Conservation (phyloP, 2,888 invertebrate genomes). For the Craniophora ligustri region DNA sequence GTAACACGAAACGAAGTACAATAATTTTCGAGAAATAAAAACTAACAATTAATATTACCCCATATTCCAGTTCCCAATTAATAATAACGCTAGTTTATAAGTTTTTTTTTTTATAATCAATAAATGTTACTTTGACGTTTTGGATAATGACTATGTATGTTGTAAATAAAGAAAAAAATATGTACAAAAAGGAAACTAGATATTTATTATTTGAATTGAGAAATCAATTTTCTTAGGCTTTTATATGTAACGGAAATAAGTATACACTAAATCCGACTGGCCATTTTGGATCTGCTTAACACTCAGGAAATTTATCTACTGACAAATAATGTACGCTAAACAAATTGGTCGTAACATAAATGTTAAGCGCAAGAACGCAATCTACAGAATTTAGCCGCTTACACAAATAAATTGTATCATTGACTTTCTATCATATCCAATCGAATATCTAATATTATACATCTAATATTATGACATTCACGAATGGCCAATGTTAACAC, state of each 20-base stretch:
- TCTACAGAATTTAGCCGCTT: slow-evolving; percentile 59
- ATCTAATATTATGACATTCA: slow-evolving; percentile 84
- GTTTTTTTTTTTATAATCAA: slow-evolving; percentile 53
- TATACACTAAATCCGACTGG: slow-evolving; percentile 50
- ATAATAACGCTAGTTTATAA: slow-evolving; percentile 55
- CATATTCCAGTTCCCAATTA: slow-evolving; percentile 63
- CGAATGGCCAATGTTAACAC: slow-evolving; percentile 79
- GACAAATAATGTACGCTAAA: slow-evolving; percentile 29
- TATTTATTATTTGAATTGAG: slow-evolving; percentile 60
- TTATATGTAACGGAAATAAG: slow-evolving; percentile 49
- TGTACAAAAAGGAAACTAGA: slow-evolving; percentile 70
- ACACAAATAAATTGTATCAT: slow-evolving; percentile 64
- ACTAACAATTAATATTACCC: slow-evolving; percentile 60
- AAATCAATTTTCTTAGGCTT: slow-evolving; percentile 63
- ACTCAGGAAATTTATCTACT: slow-evolving; percentile 26
- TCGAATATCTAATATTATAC: slow-evolving; percentile 82
- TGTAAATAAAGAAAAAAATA: slow-evolving; percentile 67
- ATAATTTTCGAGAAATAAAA: slow-evolving; percentile 55
- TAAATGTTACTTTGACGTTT: slow-evolving; percentile 62
- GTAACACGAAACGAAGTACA: slow-evolving; percentile 67
- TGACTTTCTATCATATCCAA: slow-evolving; percentile 67
- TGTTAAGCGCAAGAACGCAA: slow-evolving; percentile 53
- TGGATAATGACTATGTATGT: slow-evolving; percentile 73
- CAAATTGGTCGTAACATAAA: slow-evolving; percentile 42
- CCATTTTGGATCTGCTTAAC: slow-evolving; percentile 40